These are phyloP conservation scores for Chaetoderma sp. DNA, from an alignment of 2,888 invertebrate genomes.

Conservation along the genomic window DNA sequence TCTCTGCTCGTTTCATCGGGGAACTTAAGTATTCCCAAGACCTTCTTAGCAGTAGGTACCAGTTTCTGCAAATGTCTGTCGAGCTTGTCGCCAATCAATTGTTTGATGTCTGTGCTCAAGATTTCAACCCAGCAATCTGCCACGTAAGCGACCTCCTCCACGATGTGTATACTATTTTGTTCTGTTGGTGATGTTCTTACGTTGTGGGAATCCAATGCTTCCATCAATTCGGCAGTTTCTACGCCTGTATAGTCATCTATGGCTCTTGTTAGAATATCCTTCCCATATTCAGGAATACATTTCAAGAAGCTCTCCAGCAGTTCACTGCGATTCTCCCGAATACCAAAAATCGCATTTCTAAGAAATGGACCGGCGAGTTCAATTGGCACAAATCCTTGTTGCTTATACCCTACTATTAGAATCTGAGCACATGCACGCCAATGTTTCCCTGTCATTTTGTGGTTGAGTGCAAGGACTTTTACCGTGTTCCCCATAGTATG, in stretches of 20 bases:
- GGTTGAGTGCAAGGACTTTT: slow-evolving; percentile 30
- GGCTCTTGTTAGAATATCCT: slow-evolving; percentile 14
- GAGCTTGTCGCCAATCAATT: slow-evolving; percentile 11
- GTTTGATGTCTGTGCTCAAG: slow-evolving; percentile 10
- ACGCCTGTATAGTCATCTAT: slow-evolving; percentile 16
- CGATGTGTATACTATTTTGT: slow-evolving; percentile 22
- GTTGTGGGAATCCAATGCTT: slow-evolving; percentile 21
- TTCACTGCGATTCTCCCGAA: too few relatives aligned
- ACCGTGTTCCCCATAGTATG: slow-evolving; percentile 11
- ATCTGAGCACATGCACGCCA: slow-evolving; percentile 32
- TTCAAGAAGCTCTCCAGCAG: too few relatives aligned
- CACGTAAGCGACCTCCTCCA: slow-evolving; percentile 30
- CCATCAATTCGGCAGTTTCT: slow-evolving; percentile 25
- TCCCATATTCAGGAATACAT: slow-evolving; percentile 21
- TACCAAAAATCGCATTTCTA: slow-evolving; percentile 8
- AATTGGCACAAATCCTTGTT: slow-evolving; percentile 20
- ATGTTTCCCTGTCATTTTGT: slow-evolving; percentile 30
- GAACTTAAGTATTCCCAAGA: slow-evolving; percentile 17
- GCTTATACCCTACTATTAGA: slow-evolving; percentile 29
- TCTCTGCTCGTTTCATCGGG: slow-evolving; percentile 20
- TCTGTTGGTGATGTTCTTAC: slow-evolving; percentile 21
- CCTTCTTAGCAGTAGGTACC: slow-evolving; percentile 17
- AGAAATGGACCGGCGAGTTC: slow-evolving; percentile 20
- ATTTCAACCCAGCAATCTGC: slow-evolving; percentile 24
- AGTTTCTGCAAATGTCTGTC: slow-evolving; percentile 6